phyloP scores from a whole-genome alignment of 2,113 vertebrate species.

The Petrocephalus zakoni region DNA sequence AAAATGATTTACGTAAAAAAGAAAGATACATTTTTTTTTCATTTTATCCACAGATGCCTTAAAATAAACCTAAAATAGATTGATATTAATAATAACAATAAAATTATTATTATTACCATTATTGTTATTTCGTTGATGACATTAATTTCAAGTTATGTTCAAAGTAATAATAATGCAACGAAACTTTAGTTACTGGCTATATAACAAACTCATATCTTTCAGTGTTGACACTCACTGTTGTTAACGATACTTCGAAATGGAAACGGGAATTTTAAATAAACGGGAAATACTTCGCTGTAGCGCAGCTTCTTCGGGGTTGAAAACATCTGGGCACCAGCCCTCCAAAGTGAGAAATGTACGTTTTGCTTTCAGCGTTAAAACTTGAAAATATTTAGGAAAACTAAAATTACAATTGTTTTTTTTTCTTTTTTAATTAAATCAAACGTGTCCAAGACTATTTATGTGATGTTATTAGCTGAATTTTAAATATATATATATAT shows the following conservation, averaged over 20 bases:
- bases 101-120: constrained; percentile 4
- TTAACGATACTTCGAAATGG: constrained; percentile 10
- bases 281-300: not conserved
- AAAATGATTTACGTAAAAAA: not conserved
- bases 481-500: not conserved
- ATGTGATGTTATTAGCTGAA: constrained; percentile 1
- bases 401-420: not conserved
- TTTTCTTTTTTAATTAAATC: not conserved
- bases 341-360: not conserved
- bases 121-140: constrained; percentile 37
- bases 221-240: not conserved
- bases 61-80: not conserved
- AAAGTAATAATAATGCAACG: constrained; percentile 51
- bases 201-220: not conserved
- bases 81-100: constrained; percentile 8
- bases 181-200: constrained; percentile 23
- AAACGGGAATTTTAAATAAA: not conserved
- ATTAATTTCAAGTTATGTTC: not conserved
- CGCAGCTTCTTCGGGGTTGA: not conserved
- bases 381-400: constrained; percentile 1
- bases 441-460: constrained; percentile 2
- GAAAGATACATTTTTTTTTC: not conserved
- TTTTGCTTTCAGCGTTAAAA: not conserved
- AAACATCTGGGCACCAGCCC: not conserved
- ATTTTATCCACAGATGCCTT: not conserved